Base-by-base conservation (phyloP, 2,113 vertebrate species). In the Callorhinus ursinus region DNA sequence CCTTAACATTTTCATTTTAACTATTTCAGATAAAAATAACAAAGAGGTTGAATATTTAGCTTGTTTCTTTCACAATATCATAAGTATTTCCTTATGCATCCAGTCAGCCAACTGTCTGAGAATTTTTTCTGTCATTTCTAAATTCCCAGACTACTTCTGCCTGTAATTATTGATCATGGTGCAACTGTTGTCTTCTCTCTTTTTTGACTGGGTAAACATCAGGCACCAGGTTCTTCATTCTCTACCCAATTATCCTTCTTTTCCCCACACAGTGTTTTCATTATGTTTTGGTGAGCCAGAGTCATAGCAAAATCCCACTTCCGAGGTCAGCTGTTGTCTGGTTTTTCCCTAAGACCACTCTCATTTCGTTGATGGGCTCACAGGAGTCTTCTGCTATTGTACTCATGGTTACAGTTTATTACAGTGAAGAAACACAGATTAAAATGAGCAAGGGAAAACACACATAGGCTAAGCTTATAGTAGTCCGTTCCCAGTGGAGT, bases 371-470 rank as follows among this genome's bases (percentile, higher is more conserved):
- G 67, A 59, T 76, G 51, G 39, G 10, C 57, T 57, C 22, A 83
- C 24, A 49, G 67, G 31, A 83, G 49, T 89, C 33, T n/a, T n/a
- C n/a, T n/a, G 71, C 76, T 76, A 12, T 88, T 96, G 22, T 51
- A 77, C 16, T 88, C 8, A 22, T 67, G 21, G 36, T 67, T 93
- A 22, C 0, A 36, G 22, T 67, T 74, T 33, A 26, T 96, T 88
- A 74, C 22, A 24, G 14, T 77, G 46, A 93, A 49, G 77, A 49
- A 3, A 83, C 19, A 89, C 46, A 59, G 28, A 76, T 74, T 76
- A 93, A 74, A 96, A 67, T 88, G 83, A 82, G 57, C 46, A 82
- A 96, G 31, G 46, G 69, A 76, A 96, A 80, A 63, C 9, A 39
- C 31, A 83, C 18, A 10, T 88, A 18, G 16, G 10, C 15, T 22